Base-by-base conservation (phyloP, 1,140 invertebrate species). In the Cotesia typhae region DNA sequence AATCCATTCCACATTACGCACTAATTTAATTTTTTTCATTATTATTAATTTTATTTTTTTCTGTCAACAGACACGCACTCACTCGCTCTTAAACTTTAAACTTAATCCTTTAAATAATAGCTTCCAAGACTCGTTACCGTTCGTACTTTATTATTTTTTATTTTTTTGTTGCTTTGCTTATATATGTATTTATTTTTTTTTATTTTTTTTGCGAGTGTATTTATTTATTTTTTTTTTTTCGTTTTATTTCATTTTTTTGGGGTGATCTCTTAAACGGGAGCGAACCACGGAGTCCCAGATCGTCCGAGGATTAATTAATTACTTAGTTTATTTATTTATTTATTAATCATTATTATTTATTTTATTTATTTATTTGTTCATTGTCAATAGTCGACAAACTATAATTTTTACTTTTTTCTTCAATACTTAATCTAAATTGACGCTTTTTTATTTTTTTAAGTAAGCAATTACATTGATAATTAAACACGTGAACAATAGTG, bases 1-100 rank as follows among this genome's bases (percentile, higher is more conserved):
- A 67, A 74, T 71, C 70, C 70, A 74, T 71, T 74, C 74, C 60
- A 66, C 59, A 55, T n/a, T 74, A 66, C 60, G n/a, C 47, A 20
- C 65, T 71, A 71, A 61, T 70, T 12, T 47, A 61, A 64, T 72
- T 37, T 73, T 73, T 64, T 41, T 71, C 70, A 17, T 59, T 55
- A 59, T 72, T 75, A 60, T 70, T 71, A 52, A 60, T 57, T 37
- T 60, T 38, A 41, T 14, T 59, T 51, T 52, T 71, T 59, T 47
- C 71, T 61, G 67, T 73, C 41, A 47, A 64, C 67, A 70, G 20
- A 71, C 38, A 41, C 64, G 17, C 14, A 66, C 64, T 55, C 28
- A 57, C 63, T 52, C 28, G 35, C 36, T 55, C 38, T 38, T 55
- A 35, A 20, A 57, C 17, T 71, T 52, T 37, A 28, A 28, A 28